These are phyloP conservation scores for Hedychridium roseum DNA, from an alignment of 2,888 invertebrate species.

Conservation along the genomic window DNA sequence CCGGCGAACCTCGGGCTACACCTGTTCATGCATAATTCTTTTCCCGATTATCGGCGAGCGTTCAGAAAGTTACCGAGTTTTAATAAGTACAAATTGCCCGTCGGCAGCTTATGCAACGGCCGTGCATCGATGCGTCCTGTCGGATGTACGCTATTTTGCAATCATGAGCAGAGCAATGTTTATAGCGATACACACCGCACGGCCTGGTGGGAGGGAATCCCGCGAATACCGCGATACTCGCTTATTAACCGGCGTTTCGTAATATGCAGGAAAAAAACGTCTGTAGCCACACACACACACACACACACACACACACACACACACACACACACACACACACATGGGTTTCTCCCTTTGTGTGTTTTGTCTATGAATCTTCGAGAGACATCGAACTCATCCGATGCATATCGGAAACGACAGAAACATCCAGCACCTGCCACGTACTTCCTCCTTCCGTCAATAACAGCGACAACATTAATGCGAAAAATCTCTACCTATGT, in stretches of 20 bases:
- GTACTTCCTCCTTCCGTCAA: too few species aligned
- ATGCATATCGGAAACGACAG: too few species aligned
- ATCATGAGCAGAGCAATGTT: constrained; percentile 60
- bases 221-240: constrained; percentile 55
- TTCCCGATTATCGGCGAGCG: not conserved
- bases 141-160: constrained; percentile 63
- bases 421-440: too few species aligned
- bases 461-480: too few species aligned
- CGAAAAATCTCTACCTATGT: too few species aligned
- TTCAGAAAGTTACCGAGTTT: constrained; percentile 30
- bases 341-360: constrained; percentile 20
- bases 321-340: too few species aligned
- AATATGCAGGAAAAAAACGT: constrained; percentile 42
- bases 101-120: constrained; percentile 20
- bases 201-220: constrained; percentile 27
- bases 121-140: constrained; percentile 56
- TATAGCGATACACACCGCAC: constrained; percentile 43
- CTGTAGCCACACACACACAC: too few species aligned
- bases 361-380: constrained; percentile 21
- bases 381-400: too few species aligned
- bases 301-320: too few species aligned
- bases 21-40: not conserved
- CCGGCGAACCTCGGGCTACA: too few species aligned
- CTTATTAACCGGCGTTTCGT: constrained; percentile 59
- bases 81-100: constrained; percentile 35